Evolutionary conservation across 2,797 vertebrate genomes (phyloP), one percentile per base, ranked within the genome.

Genomic region (Borostomias antarcticus): DNA sequence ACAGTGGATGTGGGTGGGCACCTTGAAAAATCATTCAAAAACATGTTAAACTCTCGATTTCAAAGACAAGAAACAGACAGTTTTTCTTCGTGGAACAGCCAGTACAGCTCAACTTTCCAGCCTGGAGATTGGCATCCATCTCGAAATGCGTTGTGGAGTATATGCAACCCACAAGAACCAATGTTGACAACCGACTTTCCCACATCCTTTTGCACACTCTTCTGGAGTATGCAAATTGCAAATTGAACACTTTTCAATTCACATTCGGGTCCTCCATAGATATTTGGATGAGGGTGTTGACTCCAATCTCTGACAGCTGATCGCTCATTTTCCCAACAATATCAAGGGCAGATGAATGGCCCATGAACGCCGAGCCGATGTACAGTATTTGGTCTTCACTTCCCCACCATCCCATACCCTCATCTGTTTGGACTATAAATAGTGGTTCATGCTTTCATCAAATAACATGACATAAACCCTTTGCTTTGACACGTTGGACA

Each of bases 211-310:
- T 35, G 33, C 33, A 35, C 33, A 35, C 9, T 54, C 10, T 58
- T 17, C 6, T n/a, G 5, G 9, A 32, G n/a, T n/a, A 29, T 58
- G n/a, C n/a, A n/a, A n/a, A n/a, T n/a, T n/a, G n/a, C n/a, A n/a
- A n/a, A n/a, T 76, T 17, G 1, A 76, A 76, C 25, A 79, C 68
- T 66, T 72, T 73, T 64, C 70, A 71, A 19, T 66, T 75, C 0
- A 73, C 43, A 33, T 79, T 66, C 17, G 48, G 33, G 26, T 37
- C 48, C 5, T 76, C 47, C 66, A 63, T 43, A 53, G 70, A 73
- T n/a, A n/a, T n/a, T n/a, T n/a, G n/a, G n/a, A n/a, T n/a, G 45
- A 72, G 53, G 37, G 69, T 43, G 51, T 15, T 63, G 53, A 73
- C 58, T 71, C 65, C n/a, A 5, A 72, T 72, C 37, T 77, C 68